Evolutionary conservation across 1,140 invertebrate species (phyloP), one percentile per base, ranked within the genome.

Genomic region (Anastrepha obliqua): DNA sequence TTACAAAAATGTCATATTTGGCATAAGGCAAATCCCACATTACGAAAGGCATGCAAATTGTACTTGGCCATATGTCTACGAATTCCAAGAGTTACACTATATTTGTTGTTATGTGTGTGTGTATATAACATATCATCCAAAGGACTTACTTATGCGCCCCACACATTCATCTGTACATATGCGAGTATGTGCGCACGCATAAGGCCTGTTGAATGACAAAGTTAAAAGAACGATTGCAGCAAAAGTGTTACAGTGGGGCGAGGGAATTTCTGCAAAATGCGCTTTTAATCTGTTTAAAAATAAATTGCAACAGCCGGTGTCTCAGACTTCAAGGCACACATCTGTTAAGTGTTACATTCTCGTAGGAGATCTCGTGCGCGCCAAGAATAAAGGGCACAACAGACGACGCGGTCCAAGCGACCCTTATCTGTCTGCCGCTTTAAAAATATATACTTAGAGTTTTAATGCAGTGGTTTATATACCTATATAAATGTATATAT

Each of bases 311-410:
- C 74, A 81, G 74, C 74, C 74, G 74, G 74, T 81, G 74, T 81
- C 47, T 81, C 74, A n/a, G n/a, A 11, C 74, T 81, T 13, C 74
- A 81, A 81, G 44, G n/a, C 74, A 55, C 15, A 81, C 74, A 81
- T 81, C 74, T 81, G 74, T 81, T 81, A 81, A 81, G 74, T 81
- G 74, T 81, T 81, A 81, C 44, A 47, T 81, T 81, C 74, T 81
- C 42, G 74, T 13, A 81, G 11, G 47, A 55, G 74, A 81, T 81
- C 74, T 81, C 74, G 47, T 81, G 74, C 74, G 44, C 47, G n/a
- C 42, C 74, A 81, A 81, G 47, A 81, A 55, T 55, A 47, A 81
- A 81, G 17, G 70, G 74, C 74, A 55, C 11, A 51, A 81, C 39
- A 74, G 70, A 74, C 42, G 8, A 11, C 7, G 74, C 51, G 74